A percentile compares a stretch with the other conserved stretches of the same genome.
Conservation (phyloP, 2,113 vertebrate species). For the Ochotona princeps region DNA sequence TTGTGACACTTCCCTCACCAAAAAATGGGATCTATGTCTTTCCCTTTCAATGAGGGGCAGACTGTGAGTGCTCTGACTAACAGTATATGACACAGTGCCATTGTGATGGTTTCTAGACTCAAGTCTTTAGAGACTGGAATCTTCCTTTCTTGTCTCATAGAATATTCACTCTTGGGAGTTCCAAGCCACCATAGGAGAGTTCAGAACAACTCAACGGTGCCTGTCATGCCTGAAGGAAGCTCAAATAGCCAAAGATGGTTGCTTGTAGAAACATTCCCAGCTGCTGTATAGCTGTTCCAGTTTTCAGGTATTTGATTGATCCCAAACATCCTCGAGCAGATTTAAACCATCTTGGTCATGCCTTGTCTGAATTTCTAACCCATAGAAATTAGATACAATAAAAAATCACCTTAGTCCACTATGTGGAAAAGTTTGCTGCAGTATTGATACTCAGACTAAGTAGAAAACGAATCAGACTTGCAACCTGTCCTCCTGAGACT, state of each 20-base stretch:
- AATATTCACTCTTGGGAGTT: neutral
- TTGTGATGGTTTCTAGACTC: neutral
- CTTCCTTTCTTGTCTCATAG: conserved; percentile 27
- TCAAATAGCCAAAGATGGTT: neutral
- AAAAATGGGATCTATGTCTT: neutral
- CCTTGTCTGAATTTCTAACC: neutral
- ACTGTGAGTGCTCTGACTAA: neutral
- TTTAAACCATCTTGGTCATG: neutral
- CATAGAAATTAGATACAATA: conserved; percentile 1
- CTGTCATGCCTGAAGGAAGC: neutral
- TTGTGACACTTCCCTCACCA: conserved; percentile 9
- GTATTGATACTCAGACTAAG: neutral
- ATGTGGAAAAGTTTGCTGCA: neutral
- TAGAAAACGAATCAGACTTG: neutral
- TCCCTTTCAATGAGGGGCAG: neutral
- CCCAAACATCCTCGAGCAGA: neutral
- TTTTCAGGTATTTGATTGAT: neutral
- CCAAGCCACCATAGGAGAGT: neutral
- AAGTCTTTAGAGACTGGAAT: neutral
- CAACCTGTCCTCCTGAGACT: neutral
- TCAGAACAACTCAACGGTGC: neutral
- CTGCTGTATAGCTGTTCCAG: neutral
- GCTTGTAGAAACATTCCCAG: neutral
- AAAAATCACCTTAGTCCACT: conserved; percentile 14
- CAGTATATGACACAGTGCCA: neutral